Base-by-base conservation (phyloP, 2,888 invertebrate species). In the Phytoseiulus persimilis region DNA sequence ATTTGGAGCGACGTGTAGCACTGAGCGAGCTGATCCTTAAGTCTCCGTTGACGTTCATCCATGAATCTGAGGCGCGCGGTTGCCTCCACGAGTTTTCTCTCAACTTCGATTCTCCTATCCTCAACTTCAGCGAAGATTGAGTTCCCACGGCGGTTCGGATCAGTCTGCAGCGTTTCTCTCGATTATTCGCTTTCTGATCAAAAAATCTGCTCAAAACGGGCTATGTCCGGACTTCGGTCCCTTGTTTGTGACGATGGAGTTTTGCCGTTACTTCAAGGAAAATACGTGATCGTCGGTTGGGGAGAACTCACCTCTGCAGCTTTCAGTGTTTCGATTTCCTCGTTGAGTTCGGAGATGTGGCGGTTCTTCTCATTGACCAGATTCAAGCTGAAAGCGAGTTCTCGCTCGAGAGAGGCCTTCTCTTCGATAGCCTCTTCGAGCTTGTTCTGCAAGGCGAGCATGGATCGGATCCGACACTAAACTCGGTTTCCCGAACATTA, bases 71-170 rank as follows among this genome's bases (percentile, higher is more conserved):
- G 87, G 0, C 87, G 31, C 3, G 87, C 39, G 6, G 5, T 18
- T 9, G 87, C 87, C 14, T 33, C n/a, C 32, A 6, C 28, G 9
- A 87, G 87, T 33, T 45, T 0, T 14, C 6, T n/a, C 33, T 87
- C 87, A 18, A 87, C 87, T 33, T 87, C 87, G n/a, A 87, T 33
- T 11, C 87, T n/a, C 39, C 87, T 33, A 45, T 87, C 87, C 31
- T 87, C 87, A 32, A 87, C 87, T 32, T 87, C 87, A 0, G 87
- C 87, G 31, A 87, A 87, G 3, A 87, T 87, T 11, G 87, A 87
- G n/a, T 87, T 87, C n/a, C 87, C 87, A 6, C 33, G 87, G 32
- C 87, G 87, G 6, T 33, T 32, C n/a, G 32, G 87, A 87, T 87
- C 32, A 3, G 87, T 87, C 33, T 84, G 31, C 84, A 31, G 2